Evolutionary conservation across 1,140 invertebrate species (phyloP).

Genomic region (Conus ventricosus): DNA sequence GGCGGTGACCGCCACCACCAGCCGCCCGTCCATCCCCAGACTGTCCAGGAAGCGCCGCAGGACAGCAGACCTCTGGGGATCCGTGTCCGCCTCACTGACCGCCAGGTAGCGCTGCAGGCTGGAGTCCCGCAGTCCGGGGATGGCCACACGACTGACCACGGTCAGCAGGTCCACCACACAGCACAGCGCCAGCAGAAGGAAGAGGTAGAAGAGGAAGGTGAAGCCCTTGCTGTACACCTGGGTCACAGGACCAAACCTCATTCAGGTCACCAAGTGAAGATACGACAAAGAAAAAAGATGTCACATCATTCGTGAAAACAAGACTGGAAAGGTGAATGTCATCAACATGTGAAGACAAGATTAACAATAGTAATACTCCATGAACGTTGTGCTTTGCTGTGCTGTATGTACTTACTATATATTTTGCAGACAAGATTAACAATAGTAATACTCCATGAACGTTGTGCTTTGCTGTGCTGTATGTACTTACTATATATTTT

Average conservation of each 20-base stretch:
- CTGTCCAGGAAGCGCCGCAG: neutral
- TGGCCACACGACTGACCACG: neutral
- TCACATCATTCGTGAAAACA: too few relatives aligned
- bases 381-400: too few relatives aligned
- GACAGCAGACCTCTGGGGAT: neutral
- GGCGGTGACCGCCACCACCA: constrained; percentile 17
- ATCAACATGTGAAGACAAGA: too few relatives aligned
- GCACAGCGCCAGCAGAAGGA: constrained; percentile 14
- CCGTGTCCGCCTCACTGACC: neutral
- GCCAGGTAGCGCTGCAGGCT: constrained; percentile 2
- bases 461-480: too few relatives aligned
- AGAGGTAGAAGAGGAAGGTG: constrained; percentile 37
- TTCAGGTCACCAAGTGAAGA: neutral
- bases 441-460: too few relatives aligned
- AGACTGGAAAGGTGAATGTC: too few relatives aligned
- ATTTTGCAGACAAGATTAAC: too few relatives aligned
- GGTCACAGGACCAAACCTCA: neutral
- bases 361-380: too few relatives aligned
- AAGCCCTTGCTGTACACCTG: constrained; percentile 34
- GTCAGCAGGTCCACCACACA: constrained; percentile 3
- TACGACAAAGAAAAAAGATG: too few relatives aligned
- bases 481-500: too few relatives aligned
- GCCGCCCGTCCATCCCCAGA: constrained; percentile 32
- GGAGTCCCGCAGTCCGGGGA: constrained; percentile 8
- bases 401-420: too few relatives aligned